Conservation (phyloP, 2,797 vertebrate genomes). For the Lateolabrax maculatus region DNA sequence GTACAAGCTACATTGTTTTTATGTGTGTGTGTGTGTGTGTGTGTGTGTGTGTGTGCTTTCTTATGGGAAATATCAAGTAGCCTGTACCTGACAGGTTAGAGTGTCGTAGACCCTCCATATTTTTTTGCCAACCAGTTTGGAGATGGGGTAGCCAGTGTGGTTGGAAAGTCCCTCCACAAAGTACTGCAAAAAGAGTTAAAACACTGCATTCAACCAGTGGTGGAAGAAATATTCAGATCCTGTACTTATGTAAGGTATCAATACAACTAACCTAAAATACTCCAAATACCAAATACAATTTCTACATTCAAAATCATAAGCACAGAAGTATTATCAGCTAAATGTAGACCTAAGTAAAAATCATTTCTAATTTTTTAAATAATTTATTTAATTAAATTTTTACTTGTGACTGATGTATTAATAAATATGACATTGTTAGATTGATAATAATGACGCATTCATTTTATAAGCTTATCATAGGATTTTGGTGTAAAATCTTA, state of each 20-base stretch:
- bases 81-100: conserved; percentile 92
- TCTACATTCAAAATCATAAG: background rate
- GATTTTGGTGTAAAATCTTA: background rate
- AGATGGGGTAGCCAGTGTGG: conserved; percentile 86
- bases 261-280: background rate
- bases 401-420: background rate
- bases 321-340: background rate
- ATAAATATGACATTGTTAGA: too few relatives aligned
- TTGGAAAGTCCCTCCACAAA: conserved; percentile 86
- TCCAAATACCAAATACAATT: background rate
- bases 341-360: too few relatives aligned
- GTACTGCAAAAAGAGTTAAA: conserved; percentile 74
- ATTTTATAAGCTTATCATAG: background rate
- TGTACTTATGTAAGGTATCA: background rate
- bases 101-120: conserved; percentile 91
- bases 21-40: conserved; percentile 3
- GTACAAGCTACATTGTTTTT: too few relatives aligned
- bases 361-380: too few relatives aligned
- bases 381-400: background rate
- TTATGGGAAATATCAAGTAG: background rate
- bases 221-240: background rate
- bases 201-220: background rate
- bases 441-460: background rate
- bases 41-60: background rate
- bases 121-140: conserved; percentile 83